A percentile compares a stretch with the other conserved stretches of the same genome.
phyloP scores from a whole-genome alignment of 2,888 invertebrate species.

The Thecophora atra region DNA sequence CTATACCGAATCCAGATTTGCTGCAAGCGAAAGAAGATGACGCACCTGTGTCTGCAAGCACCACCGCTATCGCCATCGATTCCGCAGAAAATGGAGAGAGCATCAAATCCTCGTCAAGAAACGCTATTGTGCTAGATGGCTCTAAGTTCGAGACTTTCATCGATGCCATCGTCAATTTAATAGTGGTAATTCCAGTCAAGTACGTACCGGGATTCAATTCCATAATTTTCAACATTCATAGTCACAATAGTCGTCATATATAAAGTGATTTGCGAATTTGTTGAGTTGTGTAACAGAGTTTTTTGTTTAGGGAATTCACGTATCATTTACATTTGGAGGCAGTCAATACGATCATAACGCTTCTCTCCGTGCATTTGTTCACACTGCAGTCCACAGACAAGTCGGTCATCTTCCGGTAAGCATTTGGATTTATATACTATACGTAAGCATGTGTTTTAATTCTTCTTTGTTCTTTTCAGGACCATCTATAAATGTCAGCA shows the following conservation, averaged over 20 bases:
- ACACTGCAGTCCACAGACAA: conserved; percentile 76
- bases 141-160: conserved; percentile 65
- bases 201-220: conserved; percentile 41
- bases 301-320: conserved; percentile 76
- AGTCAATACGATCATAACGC: conserved; percentile 83
- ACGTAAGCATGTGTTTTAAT: neutral
- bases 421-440: neutral
- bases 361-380: conserved; percentile 90
- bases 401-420: conserved; percentile 70
- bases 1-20: conserved; percentile 63
- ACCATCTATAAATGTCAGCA: conserved; percentile 65
- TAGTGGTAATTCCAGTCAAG: conserved; percentile 66
- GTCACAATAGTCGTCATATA: no score
- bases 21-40: conserved; percentile 51
- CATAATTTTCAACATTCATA: conserved; percentile 14
- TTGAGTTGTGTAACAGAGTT: conserved; percentile 3
- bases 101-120: conserved; percentile 40
- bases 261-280: neutral
- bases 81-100: conserved; percentile 49
- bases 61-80: conserved; percentile 55
- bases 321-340: conserved; percentile 88
- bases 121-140: conserved; percentile 59
- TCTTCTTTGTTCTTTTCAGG: conserved; percentile 44
- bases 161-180: conserved; percentile 64
- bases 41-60: conserved; percentile 42